phyloP scores from a whole-genome alignment of 1,140 invertebrate genomes.

The Trachelipus rathkii region DNA sequence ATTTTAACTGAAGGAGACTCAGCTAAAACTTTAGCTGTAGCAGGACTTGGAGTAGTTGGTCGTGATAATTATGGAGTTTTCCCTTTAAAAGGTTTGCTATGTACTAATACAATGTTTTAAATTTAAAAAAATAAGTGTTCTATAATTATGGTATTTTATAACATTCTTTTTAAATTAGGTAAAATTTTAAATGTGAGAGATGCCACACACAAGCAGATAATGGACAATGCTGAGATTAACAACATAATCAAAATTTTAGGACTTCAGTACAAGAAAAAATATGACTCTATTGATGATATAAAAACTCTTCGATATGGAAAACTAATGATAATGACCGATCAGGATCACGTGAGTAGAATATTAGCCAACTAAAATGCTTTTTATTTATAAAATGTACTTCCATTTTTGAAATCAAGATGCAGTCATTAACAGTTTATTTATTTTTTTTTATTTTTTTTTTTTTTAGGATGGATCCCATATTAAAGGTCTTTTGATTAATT shows the following conservation, averaged over 20 bases:
- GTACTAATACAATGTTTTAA: too few species aligned
- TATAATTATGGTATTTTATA: too few species aligned
- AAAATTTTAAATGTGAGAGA: constrained; percentile 98
- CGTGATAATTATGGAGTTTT: constrained; percentile 96
- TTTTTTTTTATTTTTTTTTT: not conserved
- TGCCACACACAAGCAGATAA: constrained; percentile 93
- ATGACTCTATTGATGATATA: constrained; percentile 79
- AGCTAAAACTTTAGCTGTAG: constrained; percentile 95
- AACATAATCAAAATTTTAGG: constrained; percentile 92
- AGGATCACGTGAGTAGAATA: constrained; percentile 63
- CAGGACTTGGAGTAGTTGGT: constrained; percentile 91
- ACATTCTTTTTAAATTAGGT: not conserved
- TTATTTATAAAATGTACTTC: too few species aligned
- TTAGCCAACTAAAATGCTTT: too few species aligned
- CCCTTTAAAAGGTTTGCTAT: constrained; percentile 91
- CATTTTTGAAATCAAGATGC: too few species aligned
- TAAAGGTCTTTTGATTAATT: constrained; percentile 97
- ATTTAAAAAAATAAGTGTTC: too few species aligned
- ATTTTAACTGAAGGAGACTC: constrained; percentile 99
- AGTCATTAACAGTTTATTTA: not conserved
- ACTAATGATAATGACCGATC: constrained; percentile 99
- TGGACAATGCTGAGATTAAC: constrained; percentile 98
- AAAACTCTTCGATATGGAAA: constrained; percentile 92
- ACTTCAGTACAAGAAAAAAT: constrained; percentile 95
- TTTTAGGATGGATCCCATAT: constrained; percentile 93